A percentile compares a stretch with the other conserved stretches of the same genome.
Conservation (phyloP, 2,888 invertebrate species). For the Torymus texanus region DNA sequence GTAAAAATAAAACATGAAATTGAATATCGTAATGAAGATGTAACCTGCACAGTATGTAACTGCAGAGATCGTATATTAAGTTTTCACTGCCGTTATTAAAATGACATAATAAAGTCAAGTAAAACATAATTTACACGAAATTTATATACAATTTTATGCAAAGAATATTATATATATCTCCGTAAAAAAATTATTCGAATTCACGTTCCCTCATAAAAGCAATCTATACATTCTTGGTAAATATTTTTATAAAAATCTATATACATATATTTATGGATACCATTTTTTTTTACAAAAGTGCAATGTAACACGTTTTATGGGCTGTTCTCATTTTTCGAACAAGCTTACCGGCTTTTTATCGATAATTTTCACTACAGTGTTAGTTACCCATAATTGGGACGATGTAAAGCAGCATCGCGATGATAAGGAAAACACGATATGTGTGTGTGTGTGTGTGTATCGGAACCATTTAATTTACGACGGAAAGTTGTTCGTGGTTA, state of each 20-base stretch:
- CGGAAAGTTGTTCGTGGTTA: background rate
- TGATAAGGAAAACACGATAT: constrained; percentile 4
- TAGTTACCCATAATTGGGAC: background rate
- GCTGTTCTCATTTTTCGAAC: background rate
- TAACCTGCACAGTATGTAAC: background rate
- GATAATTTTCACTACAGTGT: background rate
- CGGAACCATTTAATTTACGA: constrained; percentile 4
- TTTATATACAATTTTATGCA: too few relatives aligned
- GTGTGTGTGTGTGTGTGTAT: too few relatives aligned
- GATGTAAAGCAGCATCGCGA: background rate
- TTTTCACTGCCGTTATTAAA: too few relatives aligned
- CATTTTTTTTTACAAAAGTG: background rate
- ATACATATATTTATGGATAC: background rate
- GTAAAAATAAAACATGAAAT: constrained; percentile 11
- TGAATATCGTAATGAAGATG: background rate
- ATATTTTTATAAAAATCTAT: background rate
- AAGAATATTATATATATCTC: too few relatives aligned
- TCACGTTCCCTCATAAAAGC: too few relatives aligned
- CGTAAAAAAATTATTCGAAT: too few relatives aligned
- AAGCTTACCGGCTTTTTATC: background rate
- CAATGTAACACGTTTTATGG: background rate
- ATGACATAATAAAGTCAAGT: too few relatives aligned
- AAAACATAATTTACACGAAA: too few relatives aligned
- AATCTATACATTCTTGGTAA: too few relatives aligned
- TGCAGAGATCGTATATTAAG: too few relatives aligned